A percentile compares a stretch with the other conserved stretches of the same genome.
phyloP scores from a whole-genome alignment of 2,113 vertebrate genomes.

The Leiothrix lutea region DNA sequence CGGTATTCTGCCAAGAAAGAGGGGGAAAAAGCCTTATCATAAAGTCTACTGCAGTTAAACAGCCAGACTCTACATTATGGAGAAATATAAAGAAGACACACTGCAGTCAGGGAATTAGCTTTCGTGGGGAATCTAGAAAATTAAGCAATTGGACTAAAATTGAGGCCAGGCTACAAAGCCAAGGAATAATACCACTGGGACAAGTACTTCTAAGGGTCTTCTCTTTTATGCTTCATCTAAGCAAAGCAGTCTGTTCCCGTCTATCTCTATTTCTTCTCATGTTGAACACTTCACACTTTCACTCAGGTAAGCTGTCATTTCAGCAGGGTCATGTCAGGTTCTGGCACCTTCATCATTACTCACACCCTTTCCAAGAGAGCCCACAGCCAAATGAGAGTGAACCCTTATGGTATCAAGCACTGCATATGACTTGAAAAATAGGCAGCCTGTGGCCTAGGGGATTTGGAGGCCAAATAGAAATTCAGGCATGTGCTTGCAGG shows the following conservation, averaged over 20 bases:
- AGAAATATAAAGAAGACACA: conserved; percentile 74
- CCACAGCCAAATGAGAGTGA: neutral
- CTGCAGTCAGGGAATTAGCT: conserved; percentile 65
- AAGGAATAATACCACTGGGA: conserved; percentile 44
- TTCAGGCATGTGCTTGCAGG: neutral
- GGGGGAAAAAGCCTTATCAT: conserved; percentile 57
- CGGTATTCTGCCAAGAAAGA: conserved; percentile 64
- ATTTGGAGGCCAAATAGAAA: neutral
- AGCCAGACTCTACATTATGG: conserved; percentile 70
- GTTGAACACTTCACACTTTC: neutral
- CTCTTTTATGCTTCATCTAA: neutral
- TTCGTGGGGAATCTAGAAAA: conserved; percentile 62
- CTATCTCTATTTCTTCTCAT: neutral
- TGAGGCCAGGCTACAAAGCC: conserved; percentile 56
- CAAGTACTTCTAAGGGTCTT: conserved; percentile 3
- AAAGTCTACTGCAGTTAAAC: conserved; percentile 72
- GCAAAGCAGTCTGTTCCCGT: neutral
- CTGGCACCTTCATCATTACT: neutral
- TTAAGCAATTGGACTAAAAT: conserved; percentile 69
- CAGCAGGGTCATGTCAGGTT: neutral
- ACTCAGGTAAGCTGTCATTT: neutral
- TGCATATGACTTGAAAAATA: neutral
- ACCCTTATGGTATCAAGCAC: neutral
- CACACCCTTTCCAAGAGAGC: neutral
- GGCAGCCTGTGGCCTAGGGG: neutral